Percentiles rank a stretch among this genome's conserved stretches.
These are phyloP conservation scores for Pristionchus japonicus DNA, from an alignment of 2,888 invertebrate species.

Conservation along the genomic window DNA sequence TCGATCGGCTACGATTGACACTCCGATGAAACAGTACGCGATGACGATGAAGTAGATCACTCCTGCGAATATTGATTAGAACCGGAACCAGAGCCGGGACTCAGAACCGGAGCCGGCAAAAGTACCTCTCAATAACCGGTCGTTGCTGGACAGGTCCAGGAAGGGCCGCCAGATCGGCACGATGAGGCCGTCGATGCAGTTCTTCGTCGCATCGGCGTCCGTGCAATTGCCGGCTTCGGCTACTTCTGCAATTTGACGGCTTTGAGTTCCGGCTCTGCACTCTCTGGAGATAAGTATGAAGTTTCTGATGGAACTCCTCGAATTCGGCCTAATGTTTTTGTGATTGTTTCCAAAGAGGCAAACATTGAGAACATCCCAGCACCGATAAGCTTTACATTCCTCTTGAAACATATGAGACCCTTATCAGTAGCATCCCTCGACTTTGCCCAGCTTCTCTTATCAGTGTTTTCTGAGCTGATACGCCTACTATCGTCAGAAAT, in stretches of 20 bases:
- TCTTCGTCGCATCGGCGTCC: slow-evolving; percentile 73
- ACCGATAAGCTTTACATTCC: too few species aligned
- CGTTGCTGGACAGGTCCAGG: slow-evolving; percentile 66
- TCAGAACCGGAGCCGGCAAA: not conserved
- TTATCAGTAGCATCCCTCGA: too few species aligned
- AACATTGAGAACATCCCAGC: too few species aligned
- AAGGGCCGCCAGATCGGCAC: slow-evolving; percentile 86
- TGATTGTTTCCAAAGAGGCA: too few species aligned
- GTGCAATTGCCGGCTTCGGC: slow-evolving; percentile 73
- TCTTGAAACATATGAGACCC: too few species aligned
- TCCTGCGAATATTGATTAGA: slow-evolving; percentile 80
- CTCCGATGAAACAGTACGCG: slow-evolving; percentile 96
- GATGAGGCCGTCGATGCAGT: slow-evolving; percentile 88
- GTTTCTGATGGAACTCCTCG: too few species aligned
- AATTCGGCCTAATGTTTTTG: too few species aligned
- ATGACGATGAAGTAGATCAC: slow-evolving; percentile 90
- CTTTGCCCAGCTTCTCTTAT: not conserved
- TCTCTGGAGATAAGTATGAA: too few species aligned
- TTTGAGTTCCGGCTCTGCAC: not conserved
- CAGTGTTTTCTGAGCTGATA: not conserved
- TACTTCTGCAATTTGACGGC: not conserved
- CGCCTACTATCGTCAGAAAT: not conserved
- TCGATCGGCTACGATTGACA: slow-evolving; percentile 97
- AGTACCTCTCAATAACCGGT: slow-evolving; percentile 60
- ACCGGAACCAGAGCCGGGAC: not conserved